Base-by-base conservation (phyloP, 1,140 invertebrate species). In the Orussus abietinus region DNA sequence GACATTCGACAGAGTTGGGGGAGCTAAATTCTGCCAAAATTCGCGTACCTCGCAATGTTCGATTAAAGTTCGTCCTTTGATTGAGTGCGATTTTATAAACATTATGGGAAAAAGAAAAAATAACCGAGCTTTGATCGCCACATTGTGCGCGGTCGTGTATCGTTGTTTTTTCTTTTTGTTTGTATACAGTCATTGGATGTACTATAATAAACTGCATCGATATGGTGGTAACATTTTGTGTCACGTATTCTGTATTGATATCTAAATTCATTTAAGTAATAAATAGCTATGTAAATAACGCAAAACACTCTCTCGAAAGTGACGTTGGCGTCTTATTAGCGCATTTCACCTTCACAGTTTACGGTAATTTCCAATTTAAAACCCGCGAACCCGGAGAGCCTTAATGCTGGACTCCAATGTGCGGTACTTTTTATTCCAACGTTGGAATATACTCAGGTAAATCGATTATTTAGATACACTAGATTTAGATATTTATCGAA, bases 131-230 rank as follows among this genome's bases (percentile, higher is more conserved):
- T n/a, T n/a, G n/a, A n/a, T n/a, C n/a, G n/a, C n/a, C 53, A 49
- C 58, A 59, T 41, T 55, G 38, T 41, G 53, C 46, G 45, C 58
- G 46, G 50, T 45, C 38, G 49, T 53, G 42, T 47, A 58, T 35
- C 51, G 50, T 49, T 65, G 51, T 62, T 62, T 57, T 46, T 49
- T 61, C 59, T 62, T 56, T 59, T 57, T 65, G 63, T 62, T 64
- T 51, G 55, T 51, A 58, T 43, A 55, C 46, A 56, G 57, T 59
- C 46, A 59, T 57, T n/a, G 51, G 38, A 61, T 60, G 52, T 62
- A 58, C 53, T 64, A 54, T 65, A 64, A 65, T 65, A 64, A 64
- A 65, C 45, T 55, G 60, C n/a, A 62, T 64, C 64, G 62, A 50
- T 56, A 64, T 55, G 33, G 53, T 51, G 40, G 44, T 42, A 26